phyloP scores from a whole-genome alignment of 2,797 vertebrate species.

The Enteromius afrohamiltoni region DNA sequence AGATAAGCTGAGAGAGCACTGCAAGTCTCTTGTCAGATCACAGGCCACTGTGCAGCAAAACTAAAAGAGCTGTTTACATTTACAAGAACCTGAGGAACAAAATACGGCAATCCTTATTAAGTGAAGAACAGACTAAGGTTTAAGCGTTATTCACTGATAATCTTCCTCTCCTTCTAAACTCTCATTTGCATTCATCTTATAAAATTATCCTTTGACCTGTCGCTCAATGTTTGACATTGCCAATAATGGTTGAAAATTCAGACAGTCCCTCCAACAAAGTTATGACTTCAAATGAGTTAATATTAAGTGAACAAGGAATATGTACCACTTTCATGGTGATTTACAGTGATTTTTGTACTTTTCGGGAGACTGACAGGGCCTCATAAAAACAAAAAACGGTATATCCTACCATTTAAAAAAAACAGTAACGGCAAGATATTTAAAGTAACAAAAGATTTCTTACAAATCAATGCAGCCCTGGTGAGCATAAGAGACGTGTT shows the following conservation, averaged over 20 bases:
- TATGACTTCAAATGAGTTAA: not conserved
- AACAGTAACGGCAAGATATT: not conserved
- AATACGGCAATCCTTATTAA: not conserved
- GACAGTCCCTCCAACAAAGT: not conserved
- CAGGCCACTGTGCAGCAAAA: not conserved
- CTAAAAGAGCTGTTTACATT: not conserved
- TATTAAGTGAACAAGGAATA: not conserved
- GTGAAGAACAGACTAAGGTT: not conserved
- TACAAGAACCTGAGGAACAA: not conserved
- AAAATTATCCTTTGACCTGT: not conserved
- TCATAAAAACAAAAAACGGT: not conserved
- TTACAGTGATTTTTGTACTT: not conserved
- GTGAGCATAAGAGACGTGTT: not conserved
- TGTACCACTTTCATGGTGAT: not conserved
- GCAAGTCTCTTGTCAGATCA: slow-evolving; percentile 6
- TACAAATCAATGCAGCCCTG: not conserved
- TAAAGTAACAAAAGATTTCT: not conserved
- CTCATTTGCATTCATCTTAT: not conserved
- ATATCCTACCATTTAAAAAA: not conserved
- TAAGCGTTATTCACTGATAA: not conserved
- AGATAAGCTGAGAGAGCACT: slow-evolving; percentile 10
- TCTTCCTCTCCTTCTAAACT: not conserved
- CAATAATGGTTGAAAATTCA: not conserved
- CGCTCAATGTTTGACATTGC: not conserved
- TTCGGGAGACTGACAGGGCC: not conserved